These are phyloP conservation scores for Oligia latruncula DNA, from an alignment of 2,888 invertebrate species.

Conservation along the genomic window DNA sequence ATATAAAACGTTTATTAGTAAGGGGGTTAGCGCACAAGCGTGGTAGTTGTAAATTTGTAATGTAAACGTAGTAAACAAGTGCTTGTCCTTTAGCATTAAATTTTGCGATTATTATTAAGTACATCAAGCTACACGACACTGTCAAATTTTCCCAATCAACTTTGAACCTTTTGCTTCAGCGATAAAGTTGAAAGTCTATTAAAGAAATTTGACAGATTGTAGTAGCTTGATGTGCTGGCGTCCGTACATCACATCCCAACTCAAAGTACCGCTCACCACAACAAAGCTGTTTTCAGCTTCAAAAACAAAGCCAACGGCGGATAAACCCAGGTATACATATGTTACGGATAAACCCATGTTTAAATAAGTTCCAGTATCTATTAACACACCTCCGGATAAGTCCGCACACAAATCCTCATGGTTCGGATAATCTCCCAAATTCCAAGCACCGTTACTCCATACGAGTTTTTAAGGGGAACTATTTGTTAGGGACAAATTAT, in stretches of 20 bases:
- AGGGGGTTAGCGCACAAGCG: too few relatives aligned
- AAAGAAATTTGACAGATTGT: too few relatives aligned
- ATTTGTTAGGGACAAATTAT: background rate
- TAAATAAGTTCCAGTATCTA: slow-evolving; percentile 21
- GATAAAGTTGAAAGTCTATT: too few relatives aligned
- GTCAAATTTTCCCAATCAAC: too few relatives aligned
- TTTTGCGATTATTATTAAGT: background rate
- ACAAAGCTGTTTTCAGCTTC: background rate
- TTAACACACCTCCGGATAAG: slow-evolving; percentile 20
- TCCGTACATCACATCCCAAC: background rate
- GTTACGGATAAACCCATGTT: background rate
- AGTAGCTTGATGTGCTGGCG: too few relatives aligned
- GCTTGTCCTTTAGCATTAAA: background rate
- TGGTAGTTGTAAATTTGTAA: background rate
- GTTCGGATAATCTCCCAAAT: slow-evolving; percentile 43
- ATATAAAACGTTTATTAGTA: too few relatives aligned
- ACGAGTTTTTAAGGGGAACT: background rate
- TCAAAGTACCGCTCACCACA: background rate
- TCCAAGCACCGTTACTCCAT: background rate
- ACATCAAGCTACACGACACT: background rate
- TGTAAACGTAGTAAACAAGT: background rate
- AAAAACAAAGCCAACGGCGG: slow-evolving; percentile 8
- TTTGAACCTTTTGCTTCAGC: too few relatives aligned
- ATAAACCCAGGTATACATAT: background rate
- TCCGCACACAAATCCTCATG: slow-evolving; percentile 25